phyloP scores from a whole-genome alignment of 1,140 invertebrate species.

The Macrotrachela quadricornifera region DNA sequence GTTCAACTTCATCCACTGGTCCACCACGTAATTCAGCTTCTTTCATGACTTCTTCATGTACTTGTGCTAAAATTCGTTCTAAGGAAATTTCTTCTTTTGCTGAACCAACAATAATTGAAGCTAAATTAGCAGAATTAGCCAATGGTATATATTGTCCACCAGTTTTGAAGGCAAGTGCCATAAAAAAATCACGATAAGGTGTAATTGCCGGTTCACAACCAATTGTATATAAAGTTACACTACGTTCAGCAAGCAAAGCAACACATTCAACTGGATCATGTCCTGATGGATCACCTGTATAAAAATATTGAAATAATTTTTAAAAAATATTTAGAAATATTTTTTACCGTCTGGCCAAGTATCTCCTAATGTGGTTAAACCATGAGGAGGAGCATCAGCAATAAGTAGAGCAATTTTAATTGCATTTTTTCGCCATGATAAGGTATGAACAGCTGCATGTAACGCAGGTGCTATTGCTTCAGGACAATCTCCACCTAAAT shows the following conservation, averaged over 20 bases:
- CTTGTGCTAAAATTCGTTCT: slow-evolving; percentile 5
- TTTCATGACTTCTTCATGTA: slow-evolving; percentile 1
- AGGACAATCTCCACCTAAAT: not conserved
- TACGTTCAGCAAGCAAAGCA: not conserved
- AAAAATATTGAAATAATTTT: too few relatives aligned
- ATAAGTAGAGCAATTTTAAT: slow-evolving; percentile 5
- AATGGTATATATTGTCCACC: slow-evolving; percentile 7
- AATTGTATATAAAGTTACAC: slow-evolving; percentile 2
- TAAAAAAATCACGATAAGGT: slow-evolving; percentile 3
- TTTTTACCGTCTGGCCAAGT: not conserved
- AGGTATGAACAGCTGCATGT: not conserved
- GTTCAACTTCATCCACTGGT: slow-evolving; percentile 1
- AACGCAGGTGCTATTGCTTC: not conserved
- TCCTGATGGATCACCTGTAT: slow-evolving; percentile 1
- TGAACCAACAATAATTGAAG: not conserved
- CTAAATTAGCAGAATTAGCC: not conserved
- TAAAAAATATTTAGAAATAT: too few relatives aligned
- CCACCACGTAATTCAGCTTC: not conserved
- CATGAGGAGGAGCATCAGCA: slow-evolving; percentile 9
- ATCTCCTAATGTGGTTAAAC: not conserved
- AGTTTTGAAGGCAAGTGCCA: not conserved
- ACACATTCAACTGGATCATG: slow-evolving; percentile 8
- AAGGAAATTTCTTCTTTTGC: slow-evolving; percentile 5
- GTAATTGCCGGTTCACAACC: not conserved
- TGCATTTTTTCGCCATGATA: slow-evolving; percentile 5